Percentiles rank a stretch among this genome's conserved stretches.
Conservation (phyloP, 2,888 invertebrate species). For the Meteorus cinctellus region DNA sequence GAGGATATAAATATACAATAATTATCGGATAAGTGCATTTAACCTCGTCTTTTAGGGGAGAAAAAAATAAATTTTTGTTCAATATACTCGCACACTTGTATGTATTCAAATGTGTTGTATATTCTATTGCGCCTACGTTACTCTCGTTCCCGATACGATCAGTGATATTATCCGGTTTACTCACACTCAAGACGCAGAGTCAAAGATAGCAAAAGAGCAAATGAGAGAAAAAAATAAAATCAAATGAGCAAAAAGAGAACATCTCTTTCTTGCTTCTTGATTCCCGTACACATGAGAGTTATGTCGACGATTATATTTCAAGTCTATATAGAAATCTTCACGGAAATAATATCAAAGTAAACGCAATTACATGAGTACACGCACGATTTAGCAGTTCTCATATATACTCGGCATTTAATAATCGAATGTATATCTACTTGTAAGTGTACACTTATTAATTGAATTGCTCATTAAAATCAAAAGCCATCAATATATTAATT, state of each 20-base stretch:
- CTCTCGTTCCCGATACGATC: slow-evolving; percentile 60
- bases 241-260: background rate
- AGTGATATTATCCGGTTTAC: slow-evolving; percentile 61
- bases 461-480: slow-evolving; percentile 10
- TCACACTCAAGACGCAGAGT: slow-evolving; percentile 7
- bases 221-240: slow-evolving; percentile 16
- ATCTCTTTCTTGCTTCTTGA: slow-evolving; percentile 13
- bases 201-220: background rate
- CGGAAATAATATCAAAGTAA: slow-evolving; percentile 16
- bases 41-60: background rate
- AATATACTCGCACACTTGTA: slow-evolving; percentile 1
- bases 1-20: background rate
- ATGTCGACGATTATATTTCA: slow-evolving; percentile 37
- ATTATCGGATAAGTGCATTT: background rate
- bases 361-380: slow-evolving; percentile 8
- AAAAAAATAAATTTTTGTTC: slow-evolving; percentile 6
- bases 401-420: slow-evolving; percentile 8
- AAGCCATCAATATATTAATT: background rate
- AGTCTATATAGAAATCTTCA: slow-evolving; percentile 12
- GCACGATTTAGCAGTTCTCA: slow-evolving; percentile 12
- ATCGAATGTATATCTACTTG: background rate
- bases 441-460: slow-evolving; percentile 7
- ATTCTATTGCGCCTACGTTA: slow-evolving; percentile 57
- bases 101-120: slow-evolving; percentile 32
- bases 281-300: slow-evolving; percentile 27